These are phyloP conservation scores for Grallaria varia DNA, from an alignment of 2,113 vertebrate species.

Conservation along the genomic window DNA sequence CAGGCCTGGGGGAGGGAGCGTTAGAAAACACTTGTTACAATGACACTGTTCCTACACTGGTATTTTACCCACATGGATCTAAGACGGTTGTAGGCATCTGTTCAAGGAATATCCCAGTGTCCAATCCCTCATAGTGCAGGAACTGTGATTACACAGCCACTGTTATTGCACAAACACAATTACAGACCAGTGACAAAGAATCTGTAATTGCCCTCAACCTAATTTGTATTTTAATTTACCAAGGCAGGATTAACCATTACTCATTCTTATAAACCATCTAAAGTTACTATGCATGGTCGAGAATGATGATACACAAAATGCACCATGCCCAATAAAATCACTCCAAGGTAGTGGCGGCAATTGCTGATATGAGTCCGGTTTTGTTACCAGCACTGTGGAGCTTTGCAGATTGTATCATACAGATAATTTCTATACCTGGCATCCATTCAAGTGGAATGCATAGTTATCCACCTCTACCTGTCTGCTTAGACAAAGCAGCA, in stretches of 20 bases:
- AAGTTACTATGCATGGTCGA: neutral
- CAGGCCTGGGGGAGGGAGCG: neutral
- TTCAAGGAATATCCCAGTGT: neutral
- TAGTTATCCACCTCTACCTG: neutral
- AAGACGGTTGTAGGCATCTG: neutral
- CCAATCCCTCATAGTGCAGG: neutral
- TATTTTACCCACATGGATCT: neutral
- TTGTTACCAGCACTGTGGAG: neutral
- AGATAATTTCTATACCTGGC: neutral
- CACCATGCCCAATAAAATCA: neutral
- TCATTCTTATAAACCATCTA: neutral
- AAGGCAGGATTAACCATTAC: neutral
- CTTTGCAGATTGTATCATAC: neutral
- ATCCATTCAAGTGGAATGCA: neutral
- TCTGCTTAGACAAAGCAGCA: neutral
- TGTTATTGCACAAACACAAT: neutral
- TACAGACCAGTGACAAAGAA: neutral
- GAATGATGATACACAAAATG: neutral
- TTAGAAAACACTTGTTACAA: neutral
- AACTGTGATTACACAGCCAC: neutral
- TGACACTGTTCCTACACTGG: neutral
- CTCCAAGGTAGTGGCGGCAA: neutral
- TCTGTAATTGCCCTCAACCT: neutral
- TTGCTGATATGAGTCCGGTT: neutral
- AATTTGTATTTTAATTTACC: neutral